Conservation (phyloP, 2,888 invertebrate species). For the Ectropis crepuscularia region DNA sequence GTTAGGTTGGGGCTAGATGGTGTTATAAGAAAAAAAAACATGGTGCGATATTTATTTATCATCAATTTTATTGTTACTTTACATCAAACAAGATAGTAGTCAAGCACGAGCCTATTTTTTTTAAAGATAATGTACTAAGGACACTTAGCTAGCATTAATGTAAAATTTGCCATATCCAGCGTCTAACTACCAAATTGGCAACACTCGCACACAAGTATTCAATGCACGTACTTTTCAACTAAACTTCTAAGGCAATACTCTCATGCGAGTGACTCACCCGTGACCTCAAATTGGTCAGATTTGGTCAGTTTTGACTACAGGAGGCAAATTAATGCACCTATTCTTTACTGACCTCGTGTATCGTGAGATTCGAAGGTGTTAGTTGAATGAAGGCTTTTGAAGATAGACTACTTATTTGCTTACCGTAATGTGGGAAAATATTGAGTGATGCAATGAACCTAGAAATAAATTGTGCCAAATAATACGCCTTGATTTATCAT, state of each 20-base stretch:
- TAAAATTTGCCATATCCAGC: too few species aligned
- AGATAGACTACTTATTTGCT: constrained; percentile 20
- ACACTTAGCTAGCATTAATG: too few species aligned
- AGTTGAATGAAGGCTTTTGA: constrained; percentile 24
- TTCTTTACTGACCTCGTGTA: constrained; percentile 46
- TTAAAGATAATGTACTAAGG: too few species aligned
- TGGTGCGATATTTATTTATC: too few species aligned
- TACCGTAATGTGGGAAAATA: constrained; percentile 26
- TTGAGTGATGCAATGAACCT: constrained; percentile 10
- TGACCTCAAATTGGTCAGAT: constrained; percentile 50
- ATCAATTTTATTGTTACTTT: too few species aligned
- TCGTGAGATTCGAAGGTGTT: constrained; percentile 34
- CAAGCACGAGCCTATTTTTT: too few species aligned
- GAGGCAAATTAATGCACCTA: constrained; percentile 46
- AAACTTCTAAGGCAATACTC: constrained; percentile 24
- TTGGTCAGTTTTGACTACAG: constrained; percentile 40
- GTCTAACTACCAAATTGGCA: too few species aligned
- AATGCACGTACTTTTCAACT: constrained; percentile 29
- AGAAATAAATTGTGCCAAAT: constrained; percentile 3
- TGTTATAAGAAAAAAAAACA: too few species aligned
- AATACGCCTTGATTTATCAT: background rate
- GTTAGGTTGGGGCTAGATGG: too few species aligned
- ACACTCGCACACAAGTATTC: constrained; percentile 13
- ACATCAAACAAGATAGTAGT: too few species aligned
- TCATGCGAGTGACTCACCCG: constrained; percentile 34